A percentile compares a stretch with the other conserved stretches of the same genome.
Conservation (phyloP, 2,797 vertebrate genomes). For the Brachyrhaphis roseni region DNA sequence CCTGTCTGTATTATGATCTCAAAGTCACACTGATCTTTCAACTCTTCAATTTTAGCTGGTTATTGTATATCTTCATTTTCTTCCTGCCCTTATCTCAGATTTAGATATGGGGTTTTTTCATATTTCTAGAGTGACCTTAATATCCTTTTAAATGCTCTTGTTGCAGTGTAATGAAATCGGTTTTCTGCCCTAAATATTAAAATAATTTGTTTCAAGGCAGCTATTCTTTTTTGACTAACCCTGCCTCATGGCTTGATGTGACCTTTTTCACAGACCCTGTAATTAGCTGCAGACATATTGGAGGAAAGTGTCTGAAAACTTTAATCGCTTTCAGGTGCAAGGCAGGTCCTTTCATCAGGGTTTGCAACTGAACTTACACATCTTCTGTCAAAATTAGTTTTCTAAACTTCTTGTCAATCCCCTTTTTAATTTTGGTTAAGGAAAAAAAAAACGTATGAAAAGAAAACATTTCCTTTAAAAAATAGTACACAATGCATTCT, state of each 20-base stretch:
- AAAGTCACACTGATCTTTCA: conserved; percentile 11
- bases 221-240: conserved; percentile 20
- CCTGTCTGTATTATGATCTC: not conserved
- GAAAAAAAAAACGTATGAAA: not conserved
- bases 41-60: not conserved
- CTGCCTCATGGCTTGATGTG: conserved; percentile 24
- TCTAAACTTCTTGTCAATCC: conserved; percentile 7
- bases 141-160: conserved; percentile 7
- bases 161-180: conserved; percentile 35
- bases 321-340: not conserved
- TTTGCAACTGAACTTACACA: conserved; percentile 1
- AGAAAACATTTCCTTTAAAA: not conserved
- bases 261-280: conserved; percentile 42
- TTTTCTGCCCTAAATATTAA: conserved; percentile 26
- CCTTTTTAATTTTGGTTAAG: not conserved
- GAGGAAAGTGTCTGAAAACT: conserved; percentile 14
- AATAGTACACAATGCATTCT: not conserved
- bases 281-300: conserved; percentile 45
- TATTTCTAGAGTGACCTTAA: conserved; percentile 25
- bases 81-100: conserved; percentile 1
- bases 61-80: conserved; percentile 5
- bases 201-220: conserved; percentile 45
- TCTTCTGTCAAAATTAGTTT: not conserved
- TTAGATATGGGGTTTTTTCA: not conserved
- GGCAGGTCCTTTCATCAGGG: conserved; percentile 1